Conservation (phyloP, 2,888 invertebrate genomes). For the Ophion costatus region DNA sequence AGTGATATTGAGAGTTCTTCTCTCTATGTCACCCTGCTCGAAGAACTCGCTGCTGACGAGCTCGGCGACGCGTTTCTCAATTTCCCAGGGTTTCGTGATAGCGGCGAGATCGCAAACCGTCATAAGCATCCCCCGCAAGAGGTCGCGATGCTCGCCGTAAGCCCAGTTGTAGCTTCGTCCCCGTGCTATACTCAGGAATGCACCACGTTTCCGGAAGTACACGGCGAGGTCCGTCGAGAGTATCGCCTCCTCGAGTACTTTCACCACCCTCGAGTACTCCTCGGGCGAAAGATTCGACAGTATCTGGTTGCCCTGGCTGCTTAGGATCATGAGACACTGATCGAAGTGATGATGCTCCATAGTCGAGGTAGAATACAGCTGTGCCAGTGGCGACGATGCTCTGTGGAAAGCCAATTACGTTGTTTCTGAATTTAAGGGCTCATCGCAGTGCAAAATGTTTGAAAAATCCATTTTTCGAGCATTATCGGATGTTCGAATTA, state of each 20-base stretch:
- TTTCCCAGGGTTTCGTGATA: constrained; percentile 97
- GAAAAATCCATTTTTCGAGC: too few relatives aligned
- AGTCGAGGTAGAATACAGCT: constrained; percentile 96
- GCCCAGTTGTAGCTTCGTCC: constrained; percentile 87
- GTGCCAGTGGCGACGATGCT: constrained; percentile 95
- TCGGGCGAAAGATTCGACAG: constrained; percentile 94
- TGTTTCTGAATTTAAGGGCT: not conserved
- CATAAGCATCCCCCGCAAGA: constrained; percentile 96
- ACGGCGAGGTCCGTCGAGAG: constrained; percentile 97
- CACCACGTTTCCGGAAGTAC: constrained; percentile 96
- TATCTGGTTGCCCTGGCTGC: constrained; percentile 97
- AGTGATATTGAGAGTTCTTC: constrained; percentile 94
- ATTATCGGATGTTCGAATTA: too few relatives aligned
- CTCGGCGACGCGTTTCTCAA: constrained; percentile 96
- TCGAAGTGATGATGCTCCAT: constrained; percentile 99
- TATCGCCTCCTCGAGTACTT: constrained; percentile 96
- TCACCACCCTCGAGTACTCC: constrained; percentile 95
- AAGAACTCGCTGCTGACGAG: constrained; percentile 97
- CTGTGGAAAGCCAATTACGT: constrained; percentile 84
- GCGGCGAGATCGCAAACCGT: constrained; percentile 97
- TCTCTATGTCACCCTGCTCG: constrained; percentile 96
- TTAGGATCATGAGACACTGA: constrained; percentile 97
- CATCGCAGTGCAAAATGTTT: too few relatives aligned
- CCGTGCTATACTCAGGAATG: constrained; percentile 90
- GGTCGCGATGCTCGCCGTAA: constrained; percentile 90